Conservation (phyloP, 2,888 invertebrate genomes). For the Zonitis immaculata region DNA sequence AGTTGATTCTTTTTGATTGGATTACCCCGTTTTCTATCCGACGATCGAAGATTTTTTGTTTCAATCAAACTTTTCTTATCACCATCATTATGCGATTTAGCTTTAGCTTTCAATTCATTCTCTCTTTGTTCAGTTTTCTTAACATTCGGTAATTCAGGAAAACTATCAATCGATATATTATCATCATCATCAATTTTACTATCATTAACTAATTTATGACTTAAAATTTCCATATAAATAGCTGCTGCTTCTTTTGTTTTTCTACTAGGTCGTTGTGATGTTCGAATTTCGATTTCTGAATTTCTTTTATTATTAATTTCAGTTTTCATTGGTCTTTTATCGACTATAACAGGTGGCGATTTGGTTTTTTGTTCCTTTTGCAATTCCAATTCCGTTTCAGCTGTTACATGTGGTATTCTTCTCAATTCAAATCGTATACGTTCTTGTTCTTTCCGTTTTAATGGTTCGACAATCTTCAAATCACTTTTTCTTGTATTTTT, state of each 20-base stretch:
- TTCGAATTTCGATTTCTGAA: slow-evolving; percentile 5
- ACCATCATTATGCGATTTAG: slow-evolving; percentile 18
- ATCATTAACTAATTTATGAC: slow-evolving; percentile 62
- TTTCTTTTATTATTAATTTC: slow-evolving; percentile 21
- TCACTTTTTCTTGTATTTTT: slow-evolving; percentile 1
- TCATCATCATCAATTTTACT: slow-evolving; percentile 61
- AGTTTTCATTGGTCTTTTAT: not conserved
- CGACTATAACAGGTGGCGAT: not conserved
- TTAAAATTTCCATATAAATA: slow-evolving; percentile 69
- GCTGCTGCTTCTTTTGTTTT: slow-evolving; percentile 74
- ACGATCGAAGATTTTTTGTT: not conserved
- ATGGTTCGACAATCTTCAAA: not conserved
- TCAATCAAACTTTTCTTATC: not conserved
- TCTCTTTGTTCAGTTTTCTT: slow-evolving; percentile 59
- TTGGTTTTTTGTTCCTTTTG: slow-evolving; percentile 5
- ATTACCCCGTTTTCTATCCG: not conserved
- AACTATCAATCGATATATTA: slow-evolving; percentile 60
- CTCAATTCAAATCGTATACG: not conserved
- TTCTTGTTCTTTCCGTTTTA: slow-evolving; percentile 1
- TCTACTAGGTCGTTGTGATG: slow-evolving; percentile 53
- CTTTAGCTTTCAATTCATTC: slow-evolving; percentile 54
- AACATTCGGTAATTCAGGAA: slow-evolving; percentile 63
- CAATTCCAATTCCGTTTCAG: slow-evolving; percentile 4
- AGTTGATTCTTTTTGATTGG: not conserved
- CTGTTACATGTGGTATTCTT: slow-evolving; percentile 2